phyloP scores from a whole-genome alignment of 2,797 vertebrate genomes.

The Gallinago nigripennis region DNA sequence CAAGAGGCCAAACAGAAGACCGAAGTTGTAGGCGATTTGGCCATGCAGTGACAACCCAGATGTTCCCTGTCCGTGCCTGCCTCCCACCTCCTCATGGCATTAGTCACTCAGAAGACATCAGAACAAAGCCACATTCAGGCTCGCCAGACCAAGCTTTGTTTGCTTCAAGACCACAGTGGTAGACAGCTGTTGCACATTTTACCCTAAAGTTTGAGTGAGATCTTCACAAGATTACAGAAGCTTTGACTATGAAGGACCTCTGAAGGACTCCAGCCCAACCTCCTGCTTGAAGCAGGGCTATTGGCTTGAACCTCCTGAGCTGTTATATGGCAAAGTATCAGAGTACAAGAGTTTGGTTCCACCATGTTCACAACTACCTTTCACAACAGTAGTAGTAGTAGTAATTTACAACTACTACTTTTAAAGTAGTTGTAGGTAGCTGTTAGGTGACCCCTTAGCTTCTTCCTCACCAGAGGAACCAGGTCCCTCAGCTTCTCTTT shows the following conservation, averaged over 20 bases:
- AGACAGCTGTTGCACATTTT: conserved; percentile 41
- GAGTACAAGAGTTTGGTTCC: not conserved
- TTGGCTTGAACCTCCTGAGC: not conserved
- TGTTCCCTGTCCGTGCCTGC: not conserved
- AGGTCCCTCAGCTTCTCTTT: not conserved
- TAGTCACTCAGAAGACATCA: conserved; percentile 50
- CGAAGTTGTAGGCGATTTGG: not conserved
- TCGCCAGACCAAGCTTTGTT: conserved; percentile 38
- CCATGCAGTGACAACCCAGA: conserved; percentile 28
- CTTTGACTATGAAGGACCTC: not conserved
- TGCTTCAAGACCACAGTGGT: conserved; percentile 36
- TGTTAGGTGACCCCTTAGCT: not conserved
- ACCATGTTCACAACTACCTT: not conserved
- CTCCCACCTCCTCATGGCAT: conserved; percentile 27
- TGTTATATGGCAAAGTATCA: not conserved
- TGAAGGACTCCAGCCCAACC: not conserved
- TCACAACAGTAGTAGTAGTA: too few relatives aligned
- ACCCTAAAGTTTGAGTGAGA: not conserved
- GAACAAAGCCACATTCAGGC: conserved; percentile 59
- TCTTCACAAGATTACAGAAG: not conserved
- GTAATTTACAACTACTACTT: not conserved
- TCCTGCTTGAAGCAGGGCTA: not conserved
- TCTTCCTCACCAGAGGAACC: not conserved
- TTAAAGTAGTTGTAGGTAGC: not conserved
- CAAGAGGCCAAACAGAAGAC: not conserved